phyloP scores from a whole-genome alignment of 2,797 vertebrate genomes.

The Melanotaenia boesemani region DNA sequence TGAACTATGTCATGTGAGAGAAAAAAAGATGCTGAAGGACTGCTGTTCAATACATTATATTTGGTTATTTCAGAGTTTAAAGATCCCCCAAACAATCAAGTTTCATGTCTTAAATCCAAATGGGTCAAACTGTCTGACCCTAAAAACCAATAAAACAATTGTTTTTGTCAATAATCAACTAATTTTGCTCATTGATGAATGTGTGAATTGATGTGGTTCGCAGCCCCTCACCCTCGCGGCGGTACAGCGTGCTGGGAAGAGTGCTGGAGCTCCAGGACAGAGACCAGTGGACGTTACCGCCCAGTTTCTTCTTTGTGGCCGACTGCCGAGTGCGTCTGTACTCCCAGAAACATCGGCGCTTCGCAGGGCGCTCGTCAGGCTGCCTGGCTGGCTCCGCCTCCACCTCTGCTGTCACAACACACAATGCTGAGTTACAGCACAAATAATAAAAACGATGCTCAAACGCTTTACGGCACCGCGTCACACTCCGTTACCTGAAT shows the following conservation, averaged over 20 bases:
- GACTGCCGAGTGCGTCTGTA: conserved; percentile 75
- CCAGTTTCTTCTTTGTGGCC: conserved; percentile 68
- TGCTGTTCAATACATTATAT: no score
- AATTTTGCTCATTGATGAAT: no score
- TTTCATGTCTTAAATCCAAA: neutral
- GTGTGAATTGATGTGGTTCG: neutral
- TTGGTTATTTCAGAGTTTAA: no score
- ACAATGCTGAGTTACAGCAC: neutral
- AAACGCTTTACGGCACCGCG: no score
- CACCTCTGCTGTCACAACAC: conserved; percentile 56
- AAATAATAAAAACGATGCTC: no score
- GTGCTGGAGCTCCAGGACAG: conserved; percentile 84
- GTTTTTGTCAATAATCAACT: neutral
- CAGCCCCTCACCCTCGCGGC: conserved; percentile 71
- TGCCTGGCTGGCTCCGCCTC: conserved; percentile 65
- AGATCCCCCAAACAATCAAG: neutral
- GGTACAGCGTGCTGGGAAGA: conserved; percentile 83
- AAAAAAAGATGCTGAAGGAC: conserved; percentile 17
- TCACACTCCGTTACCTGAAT: no score
- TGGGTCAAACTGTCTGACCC: neutral
- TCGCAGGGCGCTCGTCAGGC: conserved; percentile 66
- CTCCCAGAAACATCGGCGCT: conserved; percentile 84
- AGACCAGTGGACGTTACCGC: conserved; percentile 78
- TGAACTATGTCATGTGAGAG: conserved; percentile 38
- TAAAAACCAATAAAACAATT: neutral